Evolutionary conservation across 2,888 invertebrate species (phyloP).

Genomic region (Phorcus lineatus): DNA sequence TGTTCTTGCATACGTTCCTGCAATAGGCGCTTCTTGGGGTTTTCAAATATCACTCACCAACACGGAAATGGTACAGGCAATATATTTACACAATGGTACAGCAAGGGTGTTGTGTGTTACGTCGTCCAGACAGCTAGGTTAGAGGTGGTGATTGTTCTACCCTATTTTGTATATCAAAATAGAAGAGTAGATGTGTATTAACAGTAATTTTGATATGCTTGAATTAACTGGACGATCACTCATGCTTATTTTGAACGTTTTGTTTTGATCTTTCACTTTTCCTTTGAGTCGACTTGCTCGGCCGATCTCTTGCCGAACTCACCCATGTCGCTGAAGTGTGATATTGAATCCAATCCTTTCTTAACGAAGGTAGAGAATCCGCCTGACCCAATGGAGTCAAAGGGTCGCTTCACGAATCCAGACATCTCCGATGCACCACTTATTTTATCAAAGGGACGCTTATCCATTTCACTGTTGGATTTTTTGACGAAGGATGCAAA

Average conservation of each 20-base stretch:
- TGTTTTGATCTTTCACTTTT: neutral
- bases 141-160: neutral
- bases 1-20: neutral
- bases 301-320: neutral
- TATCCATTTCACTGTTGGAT: conserved; percentile 27
- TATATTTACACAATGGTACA: too few species aligned
- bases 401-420: conserved; percentile 30
- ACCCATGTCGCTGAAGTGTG: conserved; percentile 9
- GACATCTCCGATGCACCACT: conserved; percentile 22
- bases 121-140: neutral
- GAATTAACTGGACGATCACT: neutral
- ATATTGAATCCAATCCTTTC: conserved; percentile 17
- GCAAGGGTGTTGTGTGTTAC: too few species aligned
- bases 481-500: conserved; percentile 36
- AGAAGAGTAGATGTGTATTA: neutral
- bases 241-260: neutral
- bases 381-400: conserved; percentile 28
- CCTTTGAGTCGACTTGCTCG: neutral
- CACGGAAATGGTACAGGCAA: too few species aligned
- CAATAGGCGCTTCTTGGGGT: neutral
- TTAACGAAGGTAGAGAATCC: conserved; percentile 19
- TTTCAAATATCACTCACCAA: too few species aligned
- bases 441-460: conserved; percentile 33
- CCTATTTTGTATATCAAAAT: neutral
- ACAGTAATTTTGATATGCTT: neutral